Evolutionary conservation across 1,140 invertebrate genomes (phyloP).

Genomic region (Latrodectus geometricus): DNA sequence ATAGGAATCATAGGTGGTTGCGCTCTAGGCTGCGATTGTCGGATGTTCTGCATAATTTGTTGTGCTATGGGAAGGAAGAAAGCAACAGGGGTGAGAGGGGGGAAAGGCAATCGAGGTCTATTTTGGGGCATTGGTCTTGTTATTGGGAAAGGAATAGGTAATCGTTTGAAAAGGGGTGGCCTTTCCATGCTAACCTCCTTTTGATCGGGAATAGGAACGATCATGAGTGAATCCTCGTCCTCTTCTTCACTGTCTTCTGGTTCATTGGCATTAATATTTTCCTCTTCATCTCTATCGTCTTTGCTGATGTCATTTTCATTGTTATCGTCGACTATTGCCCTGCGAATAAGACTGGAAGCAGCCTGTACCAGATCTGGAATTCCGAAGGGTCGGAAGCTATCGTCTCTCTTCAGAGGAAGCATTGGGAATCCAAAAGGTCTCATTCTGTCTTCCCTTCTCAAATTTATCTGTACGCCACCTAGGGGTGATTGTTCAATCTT

Average conservation of each 20-base stretch:
- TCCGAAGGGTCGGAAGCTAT: slow-evolving; percentile 42
- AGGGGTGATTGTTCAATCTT: slow-evolving; percentile 22
- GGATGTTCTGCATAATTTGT: slow-evolving; percentile 57
- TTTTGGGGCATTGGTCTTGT: slow-evolving; percentile 7
- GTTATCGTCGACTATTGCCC: slow-evolving; percentile 55
- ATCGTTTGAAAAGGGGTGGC: slow-evolving; percentile 43
- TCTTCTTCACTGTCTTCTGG: slow-evolving; percentile 42
- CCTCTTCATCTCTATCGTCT: slow-evolving; percentile 55
- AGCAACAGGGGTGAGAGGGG: slow-evolving; percentile 54
- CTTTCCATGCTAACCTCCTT: slow-evolving; percentile 45
- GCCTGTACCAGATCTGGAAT: slow-evolving; percentile 54
- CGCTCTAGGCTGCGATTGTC: slow-evolving; percentile 23
- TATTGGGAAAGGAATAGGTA: slow-evolving; percentile 39
- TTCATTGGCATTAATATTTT: slow-evolving; percentile 13
- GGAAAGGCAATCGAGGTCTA: slow-evolving; percentile 51
- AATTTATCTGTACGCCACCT: slow-evolving; percentile 37
- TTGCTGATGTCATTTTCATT: slow-evolving; percentile 46
- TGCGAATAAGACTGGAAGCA: slow-evolving; percentile 43
- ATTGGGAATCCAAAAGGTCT: slow-evolving; percentile 59
- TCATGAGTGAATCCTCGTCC: slow-evolving; percentile 50
- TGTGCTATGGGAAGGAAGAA: slow-evolving; percentile 56
- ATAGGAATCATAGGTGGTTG: slow-evolving; percentile 48
- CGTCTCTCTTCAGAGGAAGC: slow-evolving; percentile 42
- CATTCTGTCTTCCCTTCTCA: slow-evolving; percentile 44
- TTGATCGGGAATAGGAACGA: slow-evolving; percentile 51